These are phyloP conservation scores for Rotaria sp. DNA, from an alignment of 2,888 invertebrate genomes.

Conservation along the genomic window DNA sequence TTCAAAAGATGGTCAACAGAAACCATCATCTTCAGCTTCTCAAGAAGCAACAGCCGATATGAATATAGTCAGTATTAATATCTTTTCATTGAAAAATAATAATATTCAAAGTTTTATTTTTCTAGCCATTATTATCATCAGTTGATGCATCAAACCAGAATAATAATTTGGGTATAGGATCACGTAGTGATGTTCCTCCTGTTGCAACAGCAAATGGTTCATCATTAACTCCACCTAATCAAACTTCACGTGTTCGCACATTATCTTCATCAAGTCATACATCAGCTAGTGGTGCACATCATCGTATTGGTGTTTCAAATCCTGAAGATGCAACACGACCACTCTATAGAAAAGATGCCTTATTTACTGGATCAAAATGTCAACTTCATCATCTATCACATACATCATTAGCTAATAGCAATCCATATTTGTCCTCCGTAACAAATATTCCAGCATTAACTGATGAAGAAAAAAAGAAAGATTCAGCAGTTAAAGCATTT, in stretches of 20 bases:
- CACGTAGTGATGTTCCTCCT: neutral
- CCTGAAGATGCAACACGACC: constrained; percentile 1
- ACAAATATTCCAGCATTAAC: constrained; percentile 7
- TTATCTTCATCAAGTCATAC: neutral
- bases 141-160: neutral
- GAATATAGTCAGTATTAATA: neutral
- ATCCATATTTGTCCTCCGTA: neutral
- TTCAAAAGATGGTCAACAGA: neutral
- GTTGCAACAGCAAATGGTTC: neutral
- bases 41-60: neutral
- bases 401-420: neutral
- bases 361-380: neutral
- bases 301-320: neutral
- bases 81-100: neutral
- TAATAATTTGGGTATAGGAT: neutral
- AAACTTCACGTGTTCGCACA: neutral
- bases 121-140: neutral
- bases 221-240: neutral
- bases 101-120: neutral
- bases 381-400: neutral
- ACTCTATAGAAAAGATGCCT: neutral
- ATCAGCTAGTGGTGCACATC: neutral
- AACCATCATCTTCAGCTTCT: neutral
- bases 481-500: neutral
- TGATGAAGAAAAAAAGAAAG: neutral